Evolutionary conservation across 2,888 invertebrate genomes (phyloP).

Genomic region (Bimastos eiseni): DNA sequence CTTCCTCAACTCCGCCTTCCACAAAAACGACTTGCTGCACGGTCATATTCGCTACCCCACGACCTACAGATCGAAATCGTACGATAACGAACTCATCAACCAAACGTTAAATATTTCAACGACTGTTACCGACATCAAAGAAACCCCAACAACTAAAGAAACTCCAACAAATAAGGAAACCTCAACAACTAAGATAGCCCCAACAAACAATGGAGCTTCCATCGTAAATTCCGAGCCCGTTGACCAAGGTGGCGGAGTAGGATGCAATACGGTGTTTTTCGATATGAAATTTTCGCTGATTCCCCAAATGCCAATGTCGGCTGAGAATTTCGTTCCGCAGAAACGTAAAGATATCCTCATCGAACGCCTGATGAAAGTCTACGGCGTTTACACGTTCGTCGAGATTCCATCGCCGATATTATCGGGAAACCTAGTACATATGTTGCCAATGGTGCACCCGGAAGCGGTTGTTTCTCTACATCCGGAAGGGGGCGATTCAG

Average conservation of each 20-base stretch:
- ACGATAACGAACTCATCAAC: not conserved
- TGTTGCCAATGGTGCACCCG: conserved; percentile 32
- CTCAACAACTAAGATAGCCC: no score
- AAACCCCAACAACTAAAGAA: not conserved
- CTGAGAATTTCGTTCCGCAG: not conserved
- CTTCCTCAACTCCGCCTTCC: conserved; percentile 30
- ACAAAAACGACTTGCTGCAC: conserved; percentile 20
- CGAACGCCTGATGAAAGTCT: conserved; percentile 29
- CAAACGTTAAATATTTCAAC: not conserved
- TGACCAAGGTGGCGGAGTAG: not conserved
- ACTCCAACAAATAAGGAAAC: not conserved
- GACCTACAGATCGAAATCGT: not conserved
- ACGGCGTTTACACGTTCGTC: conserved; percentile 30
- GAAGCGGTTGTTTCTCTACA: conserved; percentile 27
- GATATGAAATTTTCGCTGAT: not conserved
- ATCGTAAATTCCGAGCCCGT: not conserved
- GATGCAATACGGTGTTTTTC: not conserved
- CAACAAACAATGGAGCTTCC: no score
- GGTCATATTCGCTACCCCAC: not conserved
- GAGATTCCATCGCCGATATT: conserved; percentile 14
- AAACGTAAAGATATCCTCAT: conserved; percentile 27
- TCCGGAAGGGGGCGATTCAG: not conserved
- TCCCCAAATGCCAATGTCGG: not conserved
- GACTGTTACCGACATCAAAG: not conserved
- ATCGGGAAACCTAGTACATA: not conserved